A percentile compares a stretch with the other conserved stretches of the same genome.
Conservation (phyloP, 2,113 vertebrate genomes). For the Bubo scandiacus region DNA sequence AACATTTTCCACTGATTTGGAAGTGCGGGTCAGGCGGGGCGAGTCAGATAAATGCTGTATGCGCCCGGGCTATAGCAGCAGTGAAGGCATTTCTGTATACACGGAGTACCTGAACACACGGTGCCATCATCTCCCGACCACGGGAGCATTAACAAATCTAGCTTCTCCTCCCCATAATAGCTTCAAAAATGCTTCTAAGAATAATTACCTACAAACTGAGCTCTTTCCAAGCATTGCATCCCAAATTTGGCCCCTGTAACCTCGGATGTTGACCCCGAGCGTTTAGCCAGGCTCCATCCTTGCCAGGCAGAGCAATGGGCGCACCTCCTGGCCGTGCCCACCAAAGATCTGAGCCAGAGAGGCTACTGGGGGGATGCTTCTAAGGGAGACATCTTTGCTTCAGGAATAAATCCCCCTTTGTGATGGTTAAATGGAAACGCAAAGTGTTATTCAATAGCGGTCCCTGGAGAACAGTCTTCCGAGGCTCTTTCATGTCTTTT, state of each 20-base stretch:
- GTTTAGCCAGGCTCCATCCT: not conserved
- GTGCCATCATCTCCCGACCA: not conserved
- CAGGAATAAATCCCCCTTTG: constrained; percentile 10
- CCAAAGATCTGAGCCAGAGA: not conserved
- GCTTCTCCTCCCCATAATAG: not conserved
- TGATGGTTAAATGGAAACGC: not conserved
- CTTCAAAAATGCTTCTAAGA: not conserved
- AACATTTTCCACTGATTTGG: not conserved
- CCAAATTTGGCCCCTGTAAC: rapidly evolving
- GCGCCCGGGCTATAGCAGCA: not conserved
- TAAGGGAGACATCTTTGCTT: not conserved
- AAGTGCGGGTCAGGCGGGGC: not conserved
- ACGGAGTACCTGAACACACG: rapidly evolving
- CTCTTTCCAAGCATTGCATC: rapidly evolving
- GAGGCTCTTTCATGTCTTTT: constrained; percentile 6
- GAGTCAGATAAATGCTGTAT: rapidly evolving
- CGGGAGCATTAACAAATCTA: not conserved
- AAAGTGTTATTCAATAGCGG: not conserved
- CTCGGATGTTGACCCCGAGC: rapidly evolving
- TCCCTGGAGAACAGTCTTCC: not conserved
- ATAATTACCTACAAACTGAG: rapidly evolving
- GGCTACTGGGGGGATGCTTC: not conserved
- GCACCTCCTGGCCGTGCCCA: not conserved
- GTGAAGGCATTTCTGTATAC: not conserved
- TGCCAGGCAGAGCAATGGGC: rapidly evolving